Evolutionary conservation across 2,888 invertebrate species (phyloP).

Genomic region (Nipponacmea schrenckii): DNA sequence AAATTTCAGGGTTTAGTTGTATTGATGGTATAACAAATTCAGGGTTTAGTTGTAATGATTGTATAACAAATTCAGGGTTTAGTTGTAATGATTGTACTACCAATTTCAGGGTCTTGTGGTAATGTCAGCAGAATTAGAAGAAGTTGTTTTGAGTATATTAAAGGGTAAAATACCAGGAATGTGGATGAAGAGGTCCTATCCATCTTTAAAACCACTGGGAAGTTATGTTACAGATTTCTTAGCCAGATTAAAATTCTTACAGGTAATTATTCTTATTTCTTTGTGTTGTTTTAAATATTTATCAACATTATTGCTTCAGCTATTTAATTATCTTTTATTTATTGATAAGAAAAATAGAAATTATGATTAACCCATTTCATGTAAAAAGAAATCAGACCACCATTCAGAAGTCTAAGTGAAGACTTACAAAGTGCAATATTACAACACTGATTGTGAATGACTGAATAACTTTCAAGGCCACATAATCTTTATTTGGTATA

Average conservation of each 20-base stretch:
- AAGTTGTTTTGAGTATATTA: conserved; percentile 84
- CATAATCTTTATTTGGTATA: too few relatives aligned
- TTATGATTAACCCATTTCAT: too few relatives aligned
- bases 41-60: not conserved
- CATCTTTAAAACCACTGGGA: conserved; percentile 69
- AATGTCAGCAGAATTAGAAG: conserved; percentile 86
- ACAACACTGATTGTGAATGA: too few relatives aligned
- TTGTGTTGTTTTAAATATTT: not conserved
- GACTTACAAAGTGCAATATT: too few relatives aligned
- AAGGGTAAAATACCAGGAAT: conserved; percentile 75
- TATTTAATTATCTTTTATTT: too few relatives aligned
- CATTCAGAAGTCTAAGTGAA: too few relatives aligned
- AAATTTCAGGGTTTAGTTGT: too few relatives aligned
- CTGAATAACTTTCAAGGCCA: too few relatives aligned
- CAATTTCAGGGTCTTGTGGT: conserved; percentile 81
- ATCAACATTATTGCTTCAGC: too few relatives aligned
- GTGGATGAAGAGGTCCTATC: conserved; percentile 70
- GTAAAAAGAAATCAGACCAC: not conserved
- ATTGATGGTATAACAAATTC: not conserved
- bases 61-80: conserved; percentile 73
- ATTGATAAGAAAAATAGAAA: too few relatives aligned
- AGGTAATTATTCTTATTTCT: conserved; percentile 67
- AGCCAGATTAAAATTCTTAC: conserved; percentile 72
- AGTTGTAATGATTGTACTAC: conserved; percentile 85
- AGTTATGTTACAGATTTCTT: conserved; percentile 69